Base-by-base conservation (phyloP, 2,797 vertebrate genomes). In the Clarias fuscus region DNA sequence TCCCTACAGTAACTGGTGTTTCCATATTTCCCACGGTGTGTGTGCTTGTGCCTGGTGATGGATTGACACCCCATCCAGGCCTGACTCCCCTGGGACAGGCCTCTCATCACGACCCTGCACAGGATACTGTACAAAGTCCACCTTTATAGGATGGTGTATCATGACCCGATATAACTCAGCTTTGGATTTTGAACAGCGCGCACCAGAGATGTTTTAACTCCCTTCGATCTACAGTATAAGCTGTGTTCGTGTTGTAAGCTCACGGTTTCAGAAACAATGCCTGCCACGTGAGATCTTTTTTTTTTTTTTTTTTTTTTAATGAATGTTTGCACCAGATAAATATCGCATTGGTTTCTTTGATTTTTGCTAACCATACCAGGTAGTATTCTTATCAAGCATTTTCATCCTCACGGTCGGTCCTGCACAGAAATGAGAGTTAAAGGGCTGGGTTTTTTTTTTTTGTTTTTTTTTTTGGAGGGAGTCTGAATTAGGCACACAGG, bases 401-500 rank as follows among this genome's bases (percentile, higher is more conserved):
- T 37, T 33, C 30, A 71, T 81, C 61, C 61, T 67, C 17, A 7
- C 30, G 5, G 24, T 30, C 30, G 3, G 3, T 18, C 11, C 27
- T 70, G 48, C 43, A 64, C 59, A 7, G 5, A 27, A 7, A 30
- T 30, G 1, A 4, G 22, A 33, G 11, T 33, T 33, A 5, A 5
- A 78, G 18, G 20, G 33, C 30, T 81, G 40, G 27, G 67, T 27
- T 27, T 11, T 13, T 53, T 11, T 13, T 53, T 53, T 33, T 33
- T 33, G 2, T 13, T 53, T 53, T 10, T 48, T 81, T 65, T 48
- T 65, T 43, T 65, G 43, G 14, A 20, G 43, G 5, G 20, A 15
- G 27, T 58, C n/a, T 27, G 65, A 82, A 82, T 70, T 70, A 56
- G 81, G 18, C 64, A 82, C 65, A 24, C 22, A 82, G 81, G 43